These are phyloP conservation scores for Tuta absoluta DNA, from an alignment of 2,888 invertebrate genomes.

Conservation along the genomic window DNA sequence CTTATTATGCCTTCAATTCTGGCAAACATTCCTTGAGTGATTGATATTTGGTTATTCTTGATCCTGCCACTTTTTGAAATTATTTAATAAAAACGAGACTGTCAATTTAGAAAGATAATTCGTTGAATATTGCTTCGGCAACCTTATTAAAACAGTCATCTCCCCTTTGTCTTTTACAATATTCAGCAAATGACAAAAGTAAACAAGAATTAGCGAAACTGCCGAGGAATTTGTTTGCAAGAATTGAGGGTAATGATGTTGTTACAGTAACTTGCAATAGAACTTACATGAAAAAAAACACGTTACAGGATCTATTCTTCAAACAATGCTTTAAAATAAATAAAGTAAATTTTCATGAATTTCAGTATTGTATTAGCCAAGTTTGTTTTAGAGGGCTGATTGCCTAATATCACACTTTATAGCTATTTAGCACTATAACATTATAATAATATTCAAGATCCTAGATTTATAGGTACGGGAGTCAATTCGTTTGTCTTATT, in stretches of 20 bases:
- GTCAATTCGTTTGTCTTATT: conserved; percentile 1
- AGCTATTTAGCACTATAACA: conserved; percentile 35
- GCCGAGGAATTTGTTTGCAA: background rate
- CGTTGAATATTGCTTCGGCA: too few species aligned
- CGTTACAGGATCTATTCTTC: background rate
- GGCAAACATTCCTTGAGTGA: background rate
- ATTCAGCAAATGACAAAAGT: too few species aligned
- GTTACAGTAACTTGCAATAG: background rate
- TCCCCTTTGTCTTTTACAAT: too few species aligned
- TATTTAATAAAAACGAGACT: too few species aligned
- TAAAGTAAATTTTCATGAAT: background rate
- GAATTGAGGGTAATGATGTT: too few species aligned
- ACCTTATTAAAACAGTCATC: too few species aligned
- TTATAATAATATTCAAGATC: conserved; percentile 19
- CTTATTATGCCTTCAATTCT: background rate
- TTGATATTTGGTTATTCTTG: too few species aligned
- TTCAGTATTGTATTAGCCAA: conserved; percentile 3
- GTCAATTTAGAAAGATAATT: too few species aligned
- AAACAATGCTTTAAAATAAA: background rate
- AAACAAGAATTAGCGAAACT: too few species aligned
- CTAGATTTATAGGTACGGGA: conserved; percentile 30
- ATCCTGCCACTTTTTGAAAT: too few species aligned
- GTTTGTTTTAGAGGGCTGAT: conserved; percentile 40
- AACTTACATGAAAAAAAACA: background rate
- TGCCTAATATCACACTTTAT: conserved; percentile 67